phyloP scores from a whole-genome alignment of 2,888 invertebrate genomes.

The Serripes groenlandicus region DNA sequence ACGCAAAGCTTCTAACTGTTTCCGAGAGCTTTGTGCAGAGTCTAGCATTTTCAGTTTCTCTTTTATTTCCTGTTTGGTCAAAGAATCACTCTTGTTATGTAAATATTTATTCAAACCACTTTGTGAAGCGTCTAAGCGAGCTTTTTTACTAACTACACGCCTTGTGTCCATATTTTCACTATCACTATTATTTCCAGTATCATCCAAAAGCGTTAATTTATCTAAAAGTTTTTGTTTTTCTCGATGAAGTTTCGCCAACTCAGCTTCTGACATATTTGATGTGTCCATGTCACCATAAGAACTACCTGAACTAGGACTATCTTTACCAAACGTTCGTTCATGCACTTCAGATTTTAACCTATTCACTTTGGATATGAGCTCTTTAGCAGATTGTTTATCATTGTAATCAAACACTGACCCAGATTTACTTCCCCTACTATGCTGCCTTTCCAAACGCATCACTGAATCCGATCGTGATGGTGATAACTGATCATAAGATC shows the following conservation, averaged over 20 bases:
- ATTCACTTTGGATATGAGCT: constrained; percentile 60
- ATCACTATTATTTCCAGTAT: constrained; percentile 79
- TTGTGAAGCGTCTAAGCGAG: constrained; percentile 67
- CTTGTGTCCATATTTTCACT: constrained; percentile 67
- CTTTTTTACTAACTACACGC: constrained; percentile 70
- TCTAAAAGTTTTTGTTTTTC: constrained; percentile 84
- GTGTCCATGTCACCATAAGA: constrained; percentile 87
- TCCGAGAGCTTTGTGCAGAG: constrained; percentile 78
- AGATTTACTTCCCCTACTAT: constrained; percentile 67
- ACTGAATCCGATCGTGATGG: constrained; percentile 66
- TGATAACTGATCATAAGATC: constrained; percentile 77
- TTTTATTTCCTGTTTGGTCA: constrained; percentile 65
- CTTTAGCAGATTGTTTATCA: constrained; percentile 60
- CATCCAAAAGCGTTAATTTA: constrained; percentile 83
- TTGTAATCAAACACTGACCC: constrained; percentile 61
- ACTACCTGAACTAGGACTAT: constrained; percentile 78
- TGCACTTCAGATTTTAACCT: constrained; percentile 65
- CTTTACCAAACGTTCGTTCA: constrained; percentile 66
- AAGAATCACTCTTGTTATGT: constrained; percentile 51
- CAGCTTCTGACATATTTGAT: constrained; percentile 87
- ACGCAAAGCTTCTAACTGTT: constrained; percentile 81
- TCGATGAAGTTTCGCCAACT: constrained; percentile 81
- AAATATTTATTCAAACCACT: constrained; percentile 52
- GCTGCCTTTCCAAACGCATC: constrained; percentile 69
- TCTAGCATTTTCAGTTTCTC: constrained; percentile 73